These are phyloP conservation scores for Sander lucioperca DNA, from an alignment of 2,113 vertebrate species.

Conservation along the genomic window DNA sequence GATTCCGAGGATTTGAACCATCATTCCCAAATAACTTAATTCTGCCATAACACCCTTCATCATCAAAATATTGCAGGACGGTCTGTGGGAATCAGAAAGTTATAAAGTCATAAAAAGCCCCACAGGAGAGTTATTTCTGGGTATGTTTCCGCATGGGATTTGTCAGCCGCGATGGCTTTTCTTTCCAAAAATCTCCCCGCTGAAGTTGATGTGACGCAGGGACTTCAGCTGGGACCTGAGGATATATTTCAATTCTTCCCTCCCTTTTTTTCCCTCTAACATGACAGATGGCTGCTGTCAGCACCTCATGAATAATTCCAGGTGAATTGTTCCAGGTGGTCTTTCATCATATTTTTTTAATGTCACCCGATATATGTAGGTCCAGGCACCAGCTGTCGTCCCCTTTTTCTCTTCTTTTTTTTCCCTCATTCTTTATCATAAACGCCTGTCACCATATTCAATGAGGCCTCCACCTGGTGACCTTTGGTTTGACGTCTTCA, in stretches of 20 bases:
- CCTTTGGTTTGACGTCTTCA: slow-evolving; percentile 37
- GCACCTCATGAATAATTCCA: slow-evolving; percentile 26
- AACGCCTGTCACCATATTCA: slow-evolving; percentile 17
- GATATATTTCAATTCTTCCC: background rate
- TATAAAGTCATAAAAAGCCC: background rate
- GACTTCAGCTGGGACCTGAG: slow-evolving; percentile 1
- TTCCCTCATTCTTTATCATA: slow-evolving; percentile 13
- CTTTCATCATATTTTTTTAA: slow-evolving; percentile 51
- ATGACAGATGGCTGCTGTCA: slow-evolving; percentile 19
- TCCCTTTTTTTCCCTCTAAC: background rate
- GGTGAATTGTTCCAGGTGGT: slow-evolving; percentile 8
- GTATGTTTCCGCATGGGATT: slow-evolving; percentile 4
- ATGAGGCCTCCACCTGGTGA: slow-evolving; percentile 34
- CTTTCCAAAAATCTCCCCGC: background rate
- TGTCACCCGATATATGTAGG: slow-evolving; percentile 45
- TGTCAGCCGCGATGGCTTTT: background rate
- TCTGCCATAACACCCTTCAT: background rate
- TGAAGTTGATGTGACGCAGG: background rate
- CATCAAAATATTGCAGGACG: background rate
- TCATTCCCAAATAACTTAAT: background rate
- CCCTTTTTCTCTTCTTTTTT: background rate
- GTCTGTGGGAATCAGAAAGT: slow-evolving; percentile 1
- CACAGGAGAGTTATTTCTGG: background rate
- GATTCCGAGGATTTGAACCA: background rate
- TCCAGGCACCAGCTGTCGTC: background rate